Evolutionary conservation across 2,797 vertebrate species (phyloP), one percentile per base, ranked within the genome.

Genomic region (Otolemur crassicaudatus): DNA sequence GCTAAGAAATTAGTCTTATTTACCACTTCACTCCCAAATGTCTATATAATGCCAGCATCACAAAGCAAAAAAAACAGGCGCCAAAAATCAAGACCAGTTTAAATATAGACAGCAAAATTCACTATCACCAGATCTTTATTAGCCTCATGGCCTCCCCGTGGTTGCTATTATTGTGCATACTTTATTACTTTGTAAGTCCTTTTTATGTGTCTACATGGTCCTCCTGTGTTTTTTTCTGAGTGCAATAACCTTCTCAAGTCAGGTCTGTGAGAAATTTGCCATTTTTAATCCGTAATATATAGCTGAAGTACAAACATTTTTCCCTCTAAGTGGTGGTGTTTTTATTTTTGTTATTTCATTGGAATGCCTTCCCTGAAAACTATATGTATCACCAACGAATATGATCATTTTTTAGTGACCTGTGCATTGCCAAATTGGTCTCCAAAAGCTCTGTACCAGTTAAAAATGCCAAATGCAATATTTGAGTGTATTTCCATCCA

Each of bases 271-370:
- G 25, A 40, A n/a, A 58, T 93, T 94, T 92, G 46, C 11, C 27
- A 7, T 81, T 79, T 90, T 83, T 81, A 61, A n/a, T 67, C 76
- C 87, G 53, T 67, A 37, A 95, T 87, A 61, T 81, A 40, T 11
- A 94, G 29, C 43, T 40, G 29, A 83, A 91, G 25, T 87, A 58
- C 70, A 79, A 76, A 34, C 6, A 14, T 56, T 69, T 90, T 85
- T 75, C 61, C 90, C 5, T 16, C 4, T 25, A n/a, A 91, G 17
- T 82, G 46, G 13, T 90, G 13, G 0, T 93, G 58, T 25, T 89
- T 88, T 93, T 77, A 31, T 70, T 91, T 88, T 70, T 93, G 25
- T 77, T 90, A 60, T 56, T 95, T 92, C 53, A 40, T 46, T 81
- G 69, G 60, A 93, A 67, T 67, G 14, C 86, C 19, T 95, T 94